A percentile compares a stretch with the other conserved stretches of the same genome.
These are phyloP conservation scores for Cyclina sinensis DNA, from an alignment of 1,140 invertebrate species.

Conservation along the genomic window DNA sequence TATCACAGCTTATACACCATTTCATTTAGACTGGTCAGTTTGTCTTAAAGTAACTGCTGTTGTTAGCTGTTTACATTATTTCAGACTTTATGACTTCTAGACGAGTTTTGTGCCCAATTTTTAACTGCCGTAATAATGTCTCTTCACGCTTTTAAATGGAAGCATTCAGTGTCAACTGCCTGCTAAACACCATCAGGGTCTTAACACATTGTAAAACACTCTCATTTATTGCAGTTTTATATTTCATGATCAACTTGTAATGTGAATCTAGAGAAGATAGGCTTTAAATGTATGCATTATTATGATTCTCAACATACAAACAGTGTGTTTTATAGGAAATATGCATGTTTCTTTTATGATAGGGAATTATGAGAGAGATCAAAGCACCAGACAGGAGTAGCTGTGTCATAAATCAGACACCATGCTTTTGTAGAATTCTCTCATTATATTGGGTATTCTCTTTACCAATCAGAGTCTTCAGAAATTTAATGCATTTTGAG, in stretches of 20 bases:
- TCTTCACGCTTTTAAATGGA: slow-evolving; percentile 47
- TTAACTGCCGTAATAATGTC: slow-evolving; percentile 31
- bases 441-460: background rate
- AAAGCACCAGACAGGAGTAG: slow-evolving; percentile 6
- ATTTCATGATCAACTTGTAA: slow-evolving; percentile 63
- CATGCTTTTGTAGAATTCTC: background rate
- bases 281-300: slow-evolving; percentile 46
- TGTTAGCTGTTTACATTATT: background rate
- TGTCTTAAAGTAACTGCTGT: background rate
- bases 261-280: slow-evolving; percentile 57
- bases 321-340: slow-evolving; percentile 31
- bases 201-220: slow-evolving; percentile 64
- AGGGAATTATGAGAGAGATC: slow-evolving; percentile 35
- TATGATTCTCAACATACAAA: slow-evolving; percentile 38
- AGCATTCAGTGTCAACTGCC: slow-evolving; percentile 34
- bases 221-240: slow-evolving; percentile 64
- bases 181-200: slow-evolving; percentile 49
- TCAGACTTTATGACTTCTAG: background rate
- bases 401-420: slow-evolving; percentile 29
- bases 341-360: slow-evolving; percentile 54
- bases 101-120: slow-evolving; percentile 8
- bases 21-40: slow-evolving; percentile 26
- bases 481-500: slow-evolving; percentile 16
- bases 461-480: background rate
- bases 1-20: too few species aligned